These are phyloP conservation scores for Neelides sp. DNA, from an alignment of 1,140 invertebrate species.

Conservation along the genomic window DNA sequence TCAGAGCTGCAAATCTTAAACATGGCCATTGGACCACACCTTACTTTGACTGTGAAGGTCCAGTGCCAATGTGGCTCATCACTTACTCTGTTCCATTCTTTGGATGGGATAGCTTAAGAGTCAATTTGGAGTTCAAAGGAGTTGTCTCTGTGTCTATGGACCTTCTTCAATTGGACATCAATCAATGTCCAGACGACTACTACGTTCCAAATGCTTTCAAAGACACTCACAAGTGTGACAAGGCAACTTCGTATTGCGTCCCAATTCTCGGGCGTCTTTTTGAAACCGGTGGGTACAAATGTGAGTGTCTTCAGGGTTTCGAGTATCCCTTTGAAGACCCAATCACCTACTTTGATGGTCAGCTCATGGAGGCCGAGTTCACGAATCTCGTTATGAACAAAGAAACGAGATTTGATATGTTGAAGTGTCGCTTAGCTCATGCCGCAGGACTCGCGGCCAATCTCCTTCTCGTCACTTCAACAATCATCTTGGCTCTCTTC, in stretches of 20 bases:
- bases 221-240: slow-evolving; percentile 86
- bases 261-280: slow-evolving; percentile 82
- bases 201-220: slow-evolving; percentile 88
- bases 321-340: slow-evolving; percentile 93
- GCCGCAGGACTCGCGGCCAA: slow-evolving; percentile 49
- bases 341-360: slow-evolving; percentile 91
- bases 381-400: slow-evolving; percentile 65
- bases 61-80: slow-evolving; percentile 85
- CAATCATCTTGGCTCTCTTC: slow-evolving; percentile 27
- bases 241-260: slow-evolving; percentile 80
- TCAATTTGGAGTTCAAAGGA: slow-evolving; percentile 85
- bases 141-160: slow-evolving; percentile 86
- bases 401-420: slow-evolving; percentile 69
- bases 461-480: slow-evolving; percentile 34
- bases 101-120: slow-evolving; percentile 83
- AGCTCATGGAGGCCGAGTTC: slow-evolving; percentile 89
- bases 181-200: slow-evolving; percentile 84
- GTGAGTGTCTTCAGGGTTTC: slow-evolving; percentile 91
- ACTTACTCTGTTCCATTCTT: slow-evolving; percentile 94
- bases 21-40: slow-evolving; percentile 89
- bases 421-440: slow-evolving; percentile 77
- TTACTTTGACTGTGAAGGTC: slow-evolving; percentile 83
- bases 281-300: slow-evolving; percentile 91
- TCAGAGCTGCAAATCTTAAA: slow-evolving; percentile 62
- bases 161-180: slow-evolving; percentile 77